phyloP scores from a whole-genome alignment of 1,140 invertebrate species.

The Drosophila jambulina region DNA sequence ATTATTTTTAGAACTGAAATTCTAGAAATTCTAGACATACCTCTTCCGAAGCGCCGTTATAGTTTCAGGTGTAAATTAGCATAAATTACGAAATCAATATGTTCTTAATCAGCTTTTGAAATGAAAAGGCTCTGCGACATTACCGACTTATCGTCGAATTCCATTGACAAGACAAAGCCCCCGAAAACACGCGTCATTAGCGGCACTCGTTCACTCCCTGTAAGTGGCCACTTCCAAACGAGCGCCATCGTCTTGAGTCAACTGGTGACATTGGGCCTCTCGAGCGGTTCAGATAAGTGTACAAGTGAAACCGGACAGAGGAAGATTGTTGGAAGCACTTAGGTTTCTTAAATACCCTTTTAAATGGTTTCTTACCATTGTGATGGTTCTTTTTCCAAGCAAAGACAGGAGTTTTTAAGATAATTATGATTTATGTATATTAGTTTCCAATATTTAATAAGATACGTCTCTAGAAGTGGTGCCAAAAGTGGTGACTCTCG shows the following conservation, averaged over 20 bases:
- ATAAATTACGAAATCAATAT: constrained; percentile 65
- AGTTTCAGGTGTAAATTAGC: constrained; percentile 48
- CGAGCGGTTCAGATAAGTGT: constrained; percentile 3
- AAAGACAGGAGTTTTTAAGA: not conserved
- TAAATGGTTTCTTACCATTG: too few relatives aligned
- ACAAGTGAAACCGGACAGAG: constrained; percentile 1
- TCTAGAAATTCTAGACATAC: not conserved
- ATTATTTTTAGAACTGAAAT: constrained; percentile 5
- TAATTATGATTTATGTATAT: not conserved
- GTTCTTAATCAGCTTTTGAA: constrained; percentile 24
- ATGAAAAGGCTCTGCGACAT: constrained; percentile 28
- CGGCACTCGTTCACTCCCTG: constrained; percentile 15
- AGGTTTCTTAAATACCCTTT: not conserved
- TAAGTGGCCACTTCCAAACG: constrained; percentile 33
- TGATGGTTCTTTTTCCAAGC: not conserved
- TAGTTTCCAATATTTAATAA: too few relatives aligned
- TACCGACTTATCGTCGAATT: constrained; percentile 39
- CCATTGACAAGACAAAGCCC: constrained; percentile 35
- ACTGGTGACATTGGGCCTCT: constrained; percentile 15
- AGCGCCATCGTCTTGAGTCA: constrained; percentile 8
- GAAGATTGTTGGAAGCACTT: not conserved
- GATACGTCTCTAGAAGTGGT: too few relatives aligned
- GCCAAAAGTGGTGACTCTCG: too few relatives aligned
- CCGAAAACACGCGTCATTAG: constrained; percentile 44
- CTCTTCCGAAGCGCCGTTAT: constrained; percentile 55